These are phyloP conservation scores for Eristalinus aeneus DNA, from an alignment of 2,888 invertebrate species.

Conservation along the genomic window DNA sequence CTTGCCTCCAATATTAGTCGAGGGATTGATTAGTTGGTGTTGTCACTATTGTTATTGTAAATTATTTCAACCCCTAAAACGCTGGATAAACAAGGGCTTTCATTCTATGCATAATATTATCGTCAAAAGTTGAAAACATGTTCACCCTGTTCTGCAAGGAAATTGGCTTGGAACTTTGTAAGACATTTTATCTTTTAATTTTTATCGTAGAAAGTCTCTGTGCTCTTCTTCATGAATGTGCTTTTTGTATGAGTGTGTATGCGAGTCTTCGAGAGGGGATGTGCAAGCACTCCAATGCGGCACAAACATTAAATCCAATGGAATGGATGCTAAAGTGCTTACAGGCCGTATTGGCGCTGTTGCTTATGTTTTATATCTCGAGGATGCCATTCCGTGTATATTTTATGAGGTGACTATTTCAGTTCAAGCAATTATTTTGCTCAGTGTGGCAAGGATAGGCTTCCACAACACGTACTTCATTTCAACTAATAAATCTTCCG, in stretches of 20 bases:
- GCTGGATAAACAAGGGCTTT: neutral
- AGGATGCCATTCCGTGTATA: conserved; percentile 40
- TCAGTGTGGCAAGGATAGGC: conserved; percentile 16
- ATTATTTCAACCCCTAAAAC: neutral
- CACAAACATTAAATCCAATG: conserved; percentile 1
- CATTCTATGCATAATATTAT: neutral
- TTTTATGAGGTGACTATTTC: conserved; percentile 54
- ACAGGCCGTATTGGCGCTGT: conserved; percentile 49
- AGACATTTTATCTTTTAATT: neutral
- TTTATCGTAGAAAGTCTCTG: neutral
- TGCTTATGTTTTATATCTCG: conserved; percentile 55
- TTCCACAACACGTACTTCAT: conserved; percentile 39
- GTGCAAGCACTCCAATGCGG: neutral
- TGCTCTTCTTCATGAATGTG: neutral
- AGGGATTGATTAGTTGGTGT: neutral
- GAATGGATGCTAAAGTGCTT: conserved; percentile 22
- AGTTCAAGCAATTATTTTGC: conserved; percentile 39
- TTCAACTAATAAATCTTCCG: conserved; percentile 41
- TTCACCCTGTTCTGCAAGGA: neutral
- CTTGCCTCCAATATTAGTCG: neutral
- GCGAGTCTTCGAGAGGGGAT: neutral
- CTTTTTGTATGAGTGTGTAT: neutral
- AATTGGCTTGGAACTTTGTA: neutral
- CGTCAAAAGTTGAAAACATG: neutral
- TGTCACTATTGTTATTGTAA: neutral